phyloP scores from a whole-genome alignment of 2,113 vertebrate genomes.

The Mirza zaza region DNA sequence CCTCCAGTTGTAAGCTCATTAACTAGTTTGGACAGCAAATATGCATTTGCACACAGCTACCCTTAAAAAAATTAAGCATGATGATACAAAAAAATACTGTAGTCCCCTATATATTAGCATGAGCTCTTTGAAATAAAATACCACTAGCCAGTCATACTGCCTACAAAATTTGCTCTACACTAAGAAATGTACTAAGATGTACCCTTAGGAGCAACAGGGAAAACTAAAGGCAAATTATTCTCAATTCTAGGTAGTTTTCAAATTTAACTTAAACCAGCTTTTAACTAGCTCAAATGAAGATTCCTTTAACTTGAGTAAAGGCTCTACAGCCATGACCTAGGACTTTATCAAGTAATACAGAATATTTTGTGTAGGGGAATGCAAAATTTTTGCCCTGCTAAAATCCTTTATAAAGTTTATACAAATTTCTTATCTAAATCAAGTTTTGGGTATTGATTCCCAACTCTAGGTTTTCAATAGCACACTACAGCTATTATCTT shows the following conservation, averaged over 20 bases:
- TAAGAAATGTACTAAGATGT: background rate
- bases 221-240: background rate
- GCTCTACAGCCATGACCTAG: background rate
- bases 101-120: background rate
- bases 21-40: constrained; percentile 74
- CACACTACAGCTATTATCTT: background rate
- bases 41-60: constrained; percentile 68
- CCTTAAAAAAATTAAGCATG: constrained; percentile 65
- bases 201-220: background rate
- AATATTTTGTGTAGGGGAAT: background rate
- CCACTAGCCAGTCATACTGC: background rate
- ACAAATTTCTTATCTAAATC: background rate
- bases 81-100: background rate
- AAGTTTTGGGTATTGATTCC: background rate
- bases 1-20: constrained; percentile 79
- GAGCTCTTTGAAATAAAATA: constrained; percentile 28
- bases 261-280: constrained; percentile 10
- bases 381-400: background rate
- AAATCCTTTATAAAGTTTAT: background rate
- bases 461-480: background rate
- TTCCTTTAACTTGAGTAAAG: background rate
- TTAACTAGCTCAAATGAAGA: background rate
- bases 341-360: background rate
- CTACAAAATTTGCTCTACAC: background rate
- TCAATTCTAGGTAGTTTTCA: background rate